Evolutionary conservation across 2,113 vertebrate species (phyloP), one percentile per base, ranked within the genome.

Genomic region (Trinectes maculatus): DNA sequence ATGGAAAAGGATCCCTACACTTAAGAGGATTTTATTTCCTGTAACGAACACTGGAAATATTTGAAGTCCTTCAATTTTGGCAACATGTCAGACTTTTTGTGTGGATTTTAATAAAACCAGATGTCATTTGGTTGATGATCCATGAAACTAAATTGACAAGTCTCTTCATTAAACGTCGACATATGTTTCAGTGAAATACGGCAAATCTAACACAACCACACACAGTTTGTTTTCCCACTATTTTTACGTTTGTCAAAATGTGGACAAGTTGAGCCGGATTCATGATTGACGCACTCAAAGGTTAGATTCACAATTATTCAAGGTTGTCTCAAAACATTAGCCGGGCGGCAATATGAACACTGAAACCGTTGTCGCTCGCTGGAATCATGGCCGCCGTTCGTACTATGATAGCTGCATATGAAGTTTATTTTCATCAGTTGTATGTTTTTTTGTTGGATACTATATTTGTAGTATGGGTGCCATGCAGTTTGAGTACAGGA

Each of bases 21-120:
- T 21, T 29, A 13, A 22, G 33, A 46, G 12, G 11, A 15, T 77
- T 67, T 61, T 8, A 68, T 51, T 72, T 71, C 15, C 26, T 48
- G 1, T 26, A 16, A 8, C 11, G 22, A 15, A 34, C 15, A 8
- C 0, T 16, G 4, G 13, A 54, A 24, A 55, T 55, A 33, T 52
- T 52, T 33, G 29, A 53, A 19, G 15, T 13, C 4, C 11, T n/a
- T n/a, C n/a, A n/a, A 19, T 53, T 4, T 8, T 15, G 18, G 13
- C 11, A 12, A 21, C 34, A 16, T 16, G 4, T 4, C 7, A 7
- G 44, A 6, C 13, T 47, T 3, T 47, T 24, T 47, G 0, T 11
- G n/a, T n/a, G n/a, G n/a, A n/a, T n/a, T n/a, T n/a, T n/a, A n/a
- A n/a, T n/a, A n/a, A n/a, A n/a, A n/a, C n/a, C n/a, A n/a, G n/a